Evolutionary conservation across 2,797 vertebrate species (phyloP).

Genomic region (Cheirogaleus major): DNA sequence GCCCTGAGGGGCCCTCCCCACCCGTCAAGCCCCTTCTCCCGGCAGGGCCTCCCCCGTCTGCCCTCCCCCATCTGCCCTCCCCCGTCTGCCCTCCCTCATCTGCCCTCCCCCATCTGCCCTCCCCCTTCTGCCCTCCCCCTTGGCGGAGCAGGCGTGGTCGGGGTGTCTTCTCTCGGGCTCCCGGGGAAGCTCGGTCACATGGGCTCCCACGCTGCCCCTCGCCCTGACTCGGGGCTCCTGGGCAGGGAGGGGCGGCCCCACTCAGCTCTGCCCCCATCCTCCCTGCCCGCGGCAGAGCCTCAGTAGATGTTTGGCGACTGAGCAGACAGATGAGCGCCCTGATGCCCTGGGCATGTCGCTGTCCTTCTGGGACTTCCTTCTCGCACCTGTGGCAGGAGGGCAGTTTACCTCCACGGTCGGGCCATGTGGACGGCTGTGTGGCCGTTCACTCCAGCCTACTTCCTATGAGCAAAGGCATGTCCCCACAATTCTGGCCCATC

Average conservation of each 20-base stretch:
- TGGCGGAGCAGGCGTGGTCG: not conserved
- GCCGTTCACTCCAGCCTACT: not conserved
- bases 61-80: no score
- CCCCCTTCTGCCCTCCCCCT: not conserved
- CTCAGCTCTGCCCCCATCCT: not conserved
- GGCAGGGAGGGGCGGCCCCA: not conserved
- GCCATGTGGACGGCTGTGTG: fast-evolving
- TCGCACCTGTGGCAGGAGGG: not conserved
- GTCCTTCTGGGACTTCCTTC: not conserved
- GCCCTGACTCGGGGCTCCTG: not conserved
- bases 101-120: no score
- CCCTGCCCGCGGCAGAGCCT: not conserved
- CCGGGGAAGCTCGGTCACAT: fast-evolving
- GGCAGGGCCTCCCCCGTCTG: not conserved
- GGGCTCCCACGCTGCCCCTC: not conserved
- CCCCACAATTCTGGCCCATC: not conserved
- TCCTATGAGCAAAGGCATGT: not conserved
- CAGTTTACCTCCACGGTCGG: not conserved
- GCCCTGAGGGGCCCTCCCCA: not conserved
- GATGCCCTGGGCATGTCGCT: not conserved
- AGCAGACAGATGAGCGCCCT: not conserved
- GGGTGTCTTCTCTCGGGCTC: not conserved
- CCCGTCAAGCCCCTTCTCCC: not conserved
- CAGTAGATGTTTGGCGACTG: not conserved
- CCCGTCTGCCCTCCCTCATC: no score